Evolutionary conservation across 92 coral and sea anemone genomes (phyloP).

Genomic region (Palythoa caribaeorum): DNA sequence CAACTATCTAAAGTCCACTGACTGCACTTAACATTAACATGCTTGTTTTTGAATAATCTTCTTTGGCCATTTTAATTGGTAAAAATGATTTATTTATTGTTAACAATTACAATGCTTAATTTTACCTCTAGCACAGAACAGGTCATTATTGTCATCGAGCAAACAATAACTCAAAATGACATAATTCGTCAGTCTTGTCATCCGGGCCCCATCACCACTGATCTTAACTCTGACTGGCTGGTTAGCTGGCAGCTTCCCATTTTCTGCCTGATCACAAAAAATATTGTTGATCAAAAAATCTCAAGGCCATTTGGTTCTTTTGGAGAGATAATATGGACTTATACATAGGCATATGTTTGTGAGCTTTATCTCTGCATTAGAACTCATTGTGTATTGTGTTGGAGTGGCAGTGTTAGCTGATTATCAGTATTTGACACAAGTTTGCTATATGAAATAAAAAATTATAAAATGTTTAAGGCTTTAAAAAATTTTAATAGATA

Average conservation of each 20-base stretch:
- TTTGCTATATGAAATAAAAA: too few relatives aligned
- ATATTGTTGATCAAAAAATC: neutral
- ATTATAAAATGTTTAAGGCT: too few relatives aligned
- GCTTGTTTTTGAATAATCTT: too few relatives aligned
- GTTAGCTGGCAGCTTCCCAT: neutral
- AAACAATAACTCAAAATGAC: neutral
- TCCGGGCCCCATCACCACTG: neutral
- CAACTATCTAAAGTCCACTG: too few relatives aligned
- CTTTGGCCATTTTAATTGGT: too few relatives aligned
- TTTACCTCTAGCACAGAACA: constrained; percentile 3
- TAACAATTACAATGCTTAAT: neutral
- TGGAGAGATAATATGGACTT: neutral
- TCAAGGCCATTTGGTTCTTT: neutral
- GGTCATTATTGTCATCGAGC: neutral
- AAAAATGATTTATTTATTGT: neutral
- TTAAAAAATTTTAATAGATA: too few relatives aligned
- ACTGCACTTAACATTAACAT: too few relatives aligned
- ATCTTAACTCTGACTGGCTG: neutral
- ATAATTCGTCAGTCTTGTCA: neutral
- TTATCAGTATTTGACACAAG: too few relatives aligned
- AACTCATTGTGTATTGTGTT: neutral
- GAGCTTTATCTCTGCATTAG: neutral
- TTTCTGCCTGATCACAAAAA: neutral
- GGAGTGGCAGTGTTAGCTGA: too few relatives aligned
- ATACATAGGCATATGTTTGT: neutral